Evolutionary conservation across 2,888 invertebrate genomes (phyloP).

Genomic region (Drosophila quinaria): DNA sequence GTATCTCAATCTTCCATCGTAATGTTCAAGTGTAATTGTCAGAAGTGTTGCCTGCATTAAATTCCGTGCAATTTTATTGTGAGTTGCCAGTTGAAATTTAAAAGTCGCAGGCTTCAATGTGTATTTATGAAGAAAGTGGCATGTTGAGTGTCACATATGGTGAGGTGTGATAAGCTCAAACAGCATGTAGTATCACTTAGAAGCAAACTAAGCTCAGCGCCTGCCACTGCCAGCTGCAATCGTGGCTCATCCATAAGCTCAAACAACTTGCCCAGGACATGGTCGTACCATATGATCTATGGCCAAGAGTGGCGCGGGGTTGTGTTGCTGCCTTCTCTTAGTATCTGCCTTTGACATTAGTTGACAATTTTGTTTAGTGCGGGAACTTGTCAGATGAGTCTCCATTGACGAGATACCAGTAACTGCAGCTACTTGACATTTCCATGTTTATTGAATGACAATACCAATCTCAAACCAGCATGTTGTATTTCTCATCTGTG

Average conservation of each 20-base stretch:
- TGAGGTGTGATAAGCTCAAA: slow-evolving; percentile 41
- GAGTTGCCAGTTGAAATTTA: slow-evolving; percentile 8
- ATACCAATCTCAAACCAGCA: slow-evolving; percentile 27
- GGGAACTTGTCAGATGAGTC: slow-evolving; percentile 14
- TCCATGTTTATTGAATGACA: slow-evolving; percentile 6
- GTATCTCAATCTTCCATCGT: not conserved
- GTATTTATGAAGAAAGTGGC: not conserved
- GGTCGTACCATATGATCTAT: slow-evolving; percentile 2
- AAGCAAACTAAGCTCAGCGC: slow-evolving; percentile 60
- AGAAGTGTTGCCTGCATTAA: not conserved
- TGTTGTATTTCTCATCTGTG: slow-evolving; percentile 20
- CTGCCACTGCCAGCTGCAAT: slow-evolving; percentile 43
- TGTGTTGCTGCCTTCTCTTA: not conserved
- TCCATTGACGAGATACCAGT: slow-evolving; percentile 30
- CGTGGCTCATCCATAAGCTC: slow-evolving; percentile 5
- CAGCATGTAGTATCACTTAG: slow-evolving; percentile 68
- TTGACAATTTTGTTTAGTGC: slow-evolving; percentile 37
- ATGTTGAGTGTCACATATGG: slow-evolving; percentile 11
- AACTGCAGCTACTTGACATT: slow-evolving; percentile 21
- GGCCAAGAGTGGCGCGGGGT: slow-evolving; percentile 3
- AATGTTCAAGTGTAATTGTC: slow-evolving; percentile 6
- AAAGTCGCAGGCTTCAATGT: slow-evolving; percentile 10
- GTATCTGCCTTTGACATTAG: slow-evolving; percentile 55
- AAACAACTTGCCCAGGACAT: not conserved
- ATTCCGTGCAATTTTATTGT: not conserved